A percentile compares a stretch with the other conserved stretches of the same genome.
These are phyloP conservation scores for Parazoanthus atlanticus DNA, from an alignment of 92 coral and sea anemone genomes.

Conservation along the genomic window DNA sequence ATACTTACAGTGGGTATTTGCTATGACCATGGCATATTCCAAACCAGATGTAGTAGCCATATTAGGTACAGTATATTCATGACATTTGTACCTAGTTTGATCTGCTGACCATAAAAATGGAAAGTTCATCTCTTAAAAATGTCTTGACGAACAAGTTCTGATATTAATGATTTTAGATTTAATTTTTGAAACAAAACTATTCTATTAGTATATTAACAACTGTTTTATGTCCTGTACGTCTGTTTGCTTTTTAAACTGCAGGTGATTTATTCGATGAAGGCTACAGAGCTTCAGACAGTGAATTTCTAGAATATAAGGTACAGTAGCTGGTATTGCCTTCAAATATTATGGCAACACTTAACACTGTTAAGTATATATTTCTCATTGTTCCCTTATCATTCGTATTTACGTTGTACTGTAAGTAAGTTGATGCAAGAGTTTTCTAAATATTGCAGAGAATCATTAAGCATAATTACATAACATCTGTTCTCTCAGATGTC, in stretches of 20 bases:
- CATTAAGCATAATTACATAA: too few species aligned
- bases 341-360: not conserved
- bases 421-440: too few species aligned
- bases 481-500: too few species aligned
- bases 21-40: constrained; percentile 51
- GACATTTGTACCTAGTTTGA: too few species aligned
- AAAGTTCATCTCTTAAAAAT: not conserved
- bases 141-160: not conserved
- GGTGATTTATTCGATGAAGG: constrained; percentile 96
- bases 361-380: not conserved
- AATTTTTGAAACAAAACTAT: too few species aligned
- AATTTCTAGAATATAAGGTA: constrained; percentile 79
- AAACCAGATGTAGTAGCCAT: constrained; percentile 79
- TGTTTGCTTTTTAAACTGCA: constrained; percentile 10
- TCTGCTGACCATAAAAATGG: too few species aligned
- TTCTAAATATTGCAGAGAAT: too few species aligned
- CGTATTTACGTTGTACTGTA: too few species aligned
- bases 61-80: constrained; percentile 57
- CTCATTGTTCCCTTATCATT: not conserved
- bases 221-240: not conserved
- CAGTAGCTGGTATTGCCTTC: not conserved
- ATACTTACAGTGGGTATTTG: constrained; percentile 71
- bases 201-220: too few species aligned
- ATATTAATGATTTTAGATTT: not conserved
- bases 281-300: constrained; percentile 69